Base-by-base conservation (phyloP, 2,113 vertebrate genomes). In the Tursiops truncatus region DNA sequence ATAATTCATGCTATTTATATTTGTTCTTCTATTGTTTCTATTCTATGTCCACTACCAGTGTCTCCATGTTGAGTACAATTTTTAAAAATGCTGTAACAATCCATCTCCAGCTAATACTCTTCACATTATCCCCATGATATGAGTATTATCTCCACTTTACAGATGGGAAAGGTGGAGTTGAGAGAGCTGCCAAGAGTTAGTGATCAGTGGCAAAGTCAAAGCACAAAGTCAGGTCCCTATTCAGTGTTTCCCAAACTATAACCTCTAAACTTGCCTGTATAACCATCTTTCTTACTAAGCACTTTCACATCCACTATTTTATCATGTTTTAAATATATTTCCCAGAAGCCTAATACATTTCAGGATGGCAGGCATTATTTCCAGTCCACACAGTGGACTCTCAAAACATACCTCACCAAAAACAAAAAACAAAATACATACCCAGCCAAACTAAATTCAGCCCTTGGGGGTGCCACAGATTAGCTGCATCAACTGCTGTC, bases 101-200 rank as follows among this genome's bases (percentile, higher is more conserved):
- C 12, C n/a, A 58, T 33, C 62, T 76, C 23, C 82, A 60, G 56
- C 92, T 93, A 79, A 83, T 91, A 95, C 17, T 87, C 44, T 96
- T 50, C 21, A 83, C 7, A 60, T 7, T 50, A 53, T 41, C 33
- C 18, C 47, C 6, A 50, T 8, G 2, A 38, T 11, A 4, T 2
- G 25, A 76, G 28, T 58, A 92, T 76, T 68, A 70, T 65, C 21
- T 56, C 47, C 21, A 50, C 70, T 41, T 62, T 60, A 60, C 4
- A 73, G 86, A 67, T 56, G 28, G 53, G 23, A 73, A 14, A 15
- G n/a, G 20, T 17, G 67, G 56, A 86, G 2, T 9, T 93, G 56
- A 9, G 18, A 67, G 44, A 31, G 47, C 10, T 33, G 53, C 76
- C 18, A 6, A n/a, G 14, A 63, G 31, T 21, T 21, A 79, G 47